Evolutionary conservation across 1,140 invertebrate species (phyloP).

Genomic region (Globodera ellingtonae): DNA sequence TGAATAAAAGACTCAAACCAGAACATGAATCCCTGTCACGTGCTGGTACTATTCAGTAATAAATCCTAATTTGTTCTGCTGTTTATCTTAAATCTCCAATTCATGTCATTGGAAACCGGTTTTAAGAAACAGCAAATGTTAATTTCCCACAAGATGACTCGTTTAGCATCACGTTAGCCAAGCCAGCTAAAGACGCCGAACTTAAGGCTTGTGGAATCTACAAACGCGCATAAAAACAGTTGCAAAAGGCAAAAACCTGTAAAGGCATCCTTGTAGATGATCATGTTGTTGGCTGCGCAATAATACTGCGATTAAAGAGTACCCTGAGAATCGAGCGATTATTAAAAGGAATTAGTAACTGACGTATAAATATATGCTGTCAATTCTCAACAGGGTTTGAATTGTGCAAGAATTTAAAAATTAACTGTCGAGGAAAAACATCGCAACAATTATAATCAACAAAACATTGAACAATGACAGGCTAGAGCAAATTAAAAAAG

Average conservation of each 20-base stretch:
- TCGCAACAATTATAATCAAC: conserved; percentile 35
- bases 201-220: conserved; percentile 50
- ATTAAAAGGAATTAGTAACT: conserved; percentile 29
- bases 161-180: conserved; percentile 37
- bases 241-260: conserved; percentile 73
- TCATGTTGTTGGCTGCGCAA: conserved; percentile 74
- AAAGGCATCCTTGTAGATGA: conserved; percentile 90
- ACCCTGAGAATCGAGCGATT: not conserved
- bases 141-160: conserved; percentile 51
- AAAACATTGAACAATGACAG: conserved; percentile 4
- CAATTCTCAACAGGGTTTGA: conserved; percentile 20
- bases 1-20: not conserved
- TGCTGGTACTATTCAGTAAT: not conserved
- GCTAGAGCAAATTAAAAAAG: not conserved
- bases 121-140: not conserved
- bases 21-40: not conserved
- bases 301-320: conserved; percentile 18
- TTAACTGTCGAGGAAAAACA: conserved; percentile 3
- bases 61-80: not conserved
- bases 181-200: conserved; percentile 22
- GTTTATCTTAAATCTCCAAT: conserved; percentile 23
- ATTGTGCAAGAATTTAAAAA: conserved; percentile 18
- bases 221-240: no score
- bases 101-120: conserved; percentile 11
- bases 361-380: conserved; percentile 11